Evolutionary conservation across 2,113 vertebrate species (phyloP).

Genomic region (Prietella phreatophila): DNA sequence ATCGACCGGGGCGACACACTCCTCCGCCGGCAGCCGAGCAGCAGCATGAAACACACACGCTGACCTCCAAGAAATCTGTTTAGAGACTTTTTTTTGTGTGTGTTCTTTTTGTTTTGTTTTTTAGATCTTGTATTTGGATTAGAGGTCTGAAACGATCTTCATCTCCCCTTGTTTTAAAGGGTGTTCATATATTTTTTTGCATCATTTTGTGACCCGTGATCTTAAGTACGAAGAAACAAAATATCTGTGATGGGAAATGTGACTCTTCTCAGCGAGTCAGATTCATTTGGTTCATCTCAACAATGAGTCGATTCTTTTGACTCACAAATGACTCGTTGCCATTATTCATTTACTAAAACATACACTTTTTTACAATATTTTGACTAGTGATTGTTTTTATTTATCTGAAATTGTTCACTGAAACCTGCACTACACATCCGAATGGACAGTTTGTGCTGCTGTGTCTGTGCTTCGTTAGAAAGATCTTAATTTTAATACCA

Average conservation of each 20-base stretch:
- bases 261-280: neutral
- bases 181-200: neutral
- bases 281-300: neutral
- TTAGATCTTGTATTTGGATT: neutral
- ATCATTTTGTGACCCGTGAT: neutral
- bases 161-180: conserved; percentile 15
- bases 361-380: too few species aligned
- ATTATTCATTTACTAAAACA: too few species aligned
- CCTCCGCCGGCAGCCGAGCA: conserved; percentile 81
- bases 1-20: conserved; percentile 79
- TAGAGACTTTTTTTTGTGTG: too few species aligned
- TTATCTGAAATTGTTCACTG: neutral
- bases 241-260: neutral
- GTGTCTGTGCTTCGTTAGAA: neutral
- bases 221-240: neutral
- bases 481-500: neutral
- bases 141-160: neutral
- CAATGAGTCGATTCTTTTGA: neutral
- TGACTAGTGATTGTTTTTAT: neutral
- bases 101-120: neutral
- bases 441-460: neutral
- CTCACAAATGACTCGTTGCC: neutral
- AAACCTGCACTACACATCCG: too few species aligned
- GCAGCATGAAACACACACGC: conserved; percentile 85
- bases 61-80: conserved; percentile 57